Conservation (phyloP, 2,113 vertebrate genomes). For the Marcusenius ussheri region DNA sequence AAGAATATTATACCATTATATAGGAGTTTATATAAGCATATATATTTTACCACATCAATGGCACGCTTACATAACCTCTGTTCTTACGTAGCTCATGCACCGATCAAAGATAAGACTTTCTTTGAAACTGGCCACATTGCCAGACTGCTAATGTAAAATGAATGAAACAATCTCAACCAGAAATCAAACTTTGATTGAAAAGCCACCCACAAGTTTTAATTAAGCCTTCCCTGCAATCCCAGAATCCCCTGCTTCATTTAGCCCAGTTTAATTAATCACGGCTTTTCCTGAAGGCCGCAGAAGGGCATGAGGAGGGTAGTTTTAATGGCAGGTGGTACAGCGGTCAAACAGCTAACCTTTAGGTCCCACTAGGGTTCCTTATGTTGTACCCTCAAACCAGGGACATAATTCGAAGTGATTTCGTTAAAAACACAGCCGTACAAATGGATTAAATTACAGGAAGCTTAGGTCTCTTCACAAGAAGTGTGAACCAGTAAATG, state of each 20-base stretch:
- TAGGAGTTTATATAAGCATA: neutral
- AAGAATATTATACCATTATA: neutral
- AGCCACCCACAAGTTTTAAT: constrained; percentile 13
- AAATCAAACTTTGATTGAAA: constrained; percentile 5
- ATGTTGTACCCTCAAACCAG: neutral
- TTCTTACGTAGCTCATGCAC: neutral
- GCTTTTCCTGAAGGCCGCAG: neutral
- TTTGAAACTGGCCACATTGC: constrained; percentile 13
- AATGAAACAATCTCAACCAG: neutral
- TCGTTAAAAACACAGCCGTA: neutral
- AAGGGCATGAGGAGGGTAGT: neutral
- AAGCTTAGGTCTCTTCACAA: neutral
- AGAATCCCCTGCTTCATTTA: neutral
- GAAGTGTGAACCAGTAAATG: neutral
- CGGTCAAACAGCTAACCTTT: neutral
- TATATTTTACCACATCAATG: neutral
- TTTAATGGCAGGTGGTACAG: neutral
- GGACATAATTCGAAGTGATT: neutral
- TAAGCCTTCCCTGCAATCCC: neutral
- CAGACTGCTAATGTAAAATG: constrained; percentile 7
- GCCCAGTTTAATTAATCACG: neutral
- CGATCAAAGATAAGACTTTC: constrained; percentile 1
- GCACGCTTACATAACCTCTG: neutral
- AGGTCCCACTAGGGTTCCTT: neutral
- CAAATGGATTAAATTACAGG: neutral